Evolutionary conservation across 2,888 invertebrate genomes (phyloP).

Genomic region (Helobdella robusta): DNA sequence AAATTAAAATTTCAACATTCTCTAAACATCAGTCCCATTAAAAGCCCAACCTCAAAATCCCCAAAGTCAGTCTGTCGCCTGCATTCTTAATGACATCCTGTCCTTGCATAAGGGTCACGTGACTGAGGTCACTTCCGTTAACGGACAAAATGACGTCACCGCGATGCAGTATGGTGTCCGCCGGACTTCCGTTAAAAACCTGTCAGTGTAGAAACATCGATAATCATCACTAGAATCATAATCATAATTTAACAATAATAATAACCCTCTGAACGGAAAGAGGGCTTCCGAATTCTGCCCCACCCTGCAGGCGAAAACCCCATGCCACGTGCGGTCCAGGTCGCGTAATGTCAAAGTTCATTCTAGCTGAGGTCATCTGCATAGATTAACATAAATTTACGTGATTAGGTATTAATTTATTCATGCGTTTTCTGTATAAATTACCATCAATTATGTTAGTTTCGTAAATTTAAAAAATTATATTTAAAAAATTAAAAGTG

Average conservation of each 20-base stretch:
- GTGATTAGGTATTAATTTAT: no score
- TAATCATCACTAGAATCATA: background rate
- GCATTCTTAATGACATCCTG: constrained; percentile 56
- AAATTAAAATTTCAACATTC: no score
- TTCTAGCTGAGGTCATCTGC: background rate
- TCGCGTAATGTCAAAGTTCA: constrained; percentile 18
- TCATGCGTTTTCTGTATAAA: no score
- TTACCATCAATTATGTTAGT: no score
- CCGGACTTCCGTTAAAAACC: constrained; percentile 77
- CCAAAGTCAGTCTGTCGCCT: constrained; percentile 44
- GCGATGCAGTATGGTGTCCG: constrained; percentile 70
- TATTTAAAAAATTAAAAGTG: no score
- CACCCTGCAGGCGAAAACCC: constrained; percentile 31
- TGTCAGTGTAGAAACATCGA: constrained; percentile 47
- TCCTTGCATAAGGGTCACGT: constrained; percentile 80
- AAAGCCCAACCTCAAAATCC: constrained; percentile 38
- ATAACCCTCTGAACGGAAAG: constrained; percentile 29
- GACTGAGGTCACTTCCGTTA: constrained; percentile 75
- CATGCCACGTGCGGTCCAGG: constrained; percentile 22
- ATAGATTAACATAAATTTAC: no score
- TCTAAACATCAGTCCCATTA: no score
- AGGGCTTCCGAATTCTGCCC: constrained; percentile 19
- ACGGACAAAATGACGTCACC: constrained; percentile 85
- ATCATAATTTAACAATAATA: background rate
- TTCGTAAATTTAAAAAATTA: no score